Evolutionary conservation across 2,113 vertebrate species (phyloP), one percentile per base, ranked within the genome.

Genomic region (Strix aluco): DNA sequence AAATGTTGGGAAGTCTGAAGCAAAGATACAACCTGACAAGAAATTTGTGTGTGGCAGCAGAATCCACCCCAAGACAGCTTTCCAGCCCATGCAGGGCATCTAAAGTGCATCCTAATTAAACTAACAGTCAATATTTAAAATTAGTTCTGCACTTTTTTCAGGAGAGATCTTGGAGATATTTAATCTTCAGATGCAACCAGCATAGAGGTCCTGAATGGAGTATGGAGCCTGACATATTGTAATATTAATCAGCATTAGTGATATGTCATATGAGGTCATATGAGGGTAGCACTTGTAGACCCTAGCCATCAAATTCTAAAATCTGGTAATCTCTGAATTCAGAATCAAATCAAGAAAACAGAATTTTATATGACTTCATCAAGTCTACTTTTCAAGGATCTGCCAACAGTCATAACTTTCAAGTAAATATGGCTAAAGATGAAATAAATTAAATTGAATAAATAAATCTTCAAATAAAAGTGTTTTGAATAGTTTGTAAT

Each of bases 231-330:
- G 29, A 3, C 7, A 11, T 15, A 46, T 3, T 13, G 3, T 40
- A 30, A 6, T 44, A 36, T 51, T 77, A 55, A 61, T 1, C 22
- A 25, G 6, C 44, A 44, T 44, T 44, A 44, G 44, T 44, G 16
- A 44, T 44, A 44, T 44, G 44, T 44, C 44, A 44, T 44, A 44
- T 44, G 44, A 44, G 44, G 13, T 44, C 5, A 6, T 44, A 62
- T 30, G 5, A 63, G 3, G 3, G 6, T 32, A 51, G 2, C 7
- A 36, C 9, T 42, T 8, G 25, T 0, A 69, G 32, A 47, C 10
- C n/a, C 5, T 13, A 57, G 5, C 6, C 0, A 0, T 27, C 9
- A 52, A 21, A 61, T 6, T 34, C 30, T 66, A 51, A 63, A 77
- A 52, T 7, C 7, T 34, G 5, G 4, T 25, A 52, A 66, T 21